Evolutionary conservation across 2,797 vertebrate genomes (phyloP).

Genomic region (Uromys caudimaculatus): DNA sequence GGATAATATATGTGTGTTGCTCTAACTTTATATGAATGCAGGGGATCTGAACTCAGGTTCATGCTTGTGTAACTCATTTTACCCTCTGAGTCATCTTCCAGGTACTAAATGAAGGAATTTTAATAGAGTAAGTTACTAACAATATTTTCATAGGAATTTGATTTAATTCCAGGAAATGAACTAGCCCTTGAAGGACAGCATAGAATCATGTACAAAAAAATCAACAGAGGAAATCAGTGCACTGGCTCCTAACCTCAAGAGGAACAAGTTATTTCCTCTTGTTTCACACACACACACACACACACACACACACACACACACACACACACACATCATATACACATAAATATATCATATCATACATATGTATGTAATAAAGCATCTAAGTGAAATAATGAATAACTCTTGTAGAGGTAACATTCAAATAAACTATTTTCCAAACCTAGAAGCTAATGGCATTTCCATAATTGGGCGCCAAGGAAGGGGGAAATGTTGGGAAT

Average conservation of each 20-base stretch:
- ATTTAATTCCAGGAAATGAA: not conserved
- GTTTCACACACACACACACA: not conserved
- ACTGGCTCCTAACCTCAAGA: conserved; percentile 26
- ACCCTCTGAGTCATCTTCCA: not conserved
- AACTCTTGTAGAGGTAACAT: not conserved
- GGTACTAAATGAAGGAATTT: not conserved
- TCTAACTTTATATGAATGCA: not conserved
- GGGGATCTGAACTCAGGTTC: not conserved
- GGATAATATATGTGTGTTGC: not conserved
- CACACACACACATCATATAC: not conserved
- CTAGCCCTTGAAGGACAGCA: not conserved
- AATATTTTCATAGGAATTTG: not conserved
- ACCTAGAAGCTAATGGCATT: not conserved
- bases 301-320: not conserved
- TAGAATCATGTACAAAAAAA: not conserved
- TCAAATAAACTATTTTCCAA: conserved; percentile 51
- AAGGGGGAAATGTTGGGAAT: not conserved
- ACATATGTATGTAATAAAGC: not conserved
- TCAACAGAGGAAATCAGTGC: conserved; percentile 42
- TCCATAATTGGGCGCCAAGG: not conserved
- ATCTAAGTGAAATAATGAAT: conserved; percentile 24
- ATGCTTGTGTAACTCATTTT: not conserved
- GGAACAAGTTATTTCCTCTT: conserved; percentile 29
- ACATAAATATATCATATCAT: not conserved
- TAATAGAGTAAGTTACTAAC: not conserved